Evolutionary conservation across 1,140 invertebrate genomes (phyloP).

Genomic region (Pogonus chalceus): DNA sequence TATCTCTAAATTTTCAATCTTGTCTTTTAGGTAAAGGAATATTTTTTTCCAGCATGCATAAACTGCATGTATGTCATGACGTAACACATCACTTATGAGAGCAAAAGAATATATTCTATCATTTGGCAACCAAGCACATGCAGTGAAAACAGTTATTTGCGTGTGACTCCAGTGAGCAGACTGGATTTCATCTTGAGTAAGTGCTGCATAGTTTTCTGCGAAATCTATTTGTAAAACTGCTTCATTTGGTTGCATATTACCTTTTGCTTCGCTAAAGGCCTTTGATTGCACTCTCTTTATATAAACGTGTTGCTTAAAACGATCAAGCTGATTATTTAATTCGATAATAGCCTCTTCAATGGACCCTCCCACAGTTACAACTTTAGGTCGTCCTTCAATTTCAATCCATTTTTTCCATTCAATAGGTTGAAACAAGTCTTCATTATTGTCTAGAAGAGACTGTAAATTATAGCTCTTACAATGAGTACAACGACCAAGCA

Average conservation of each 20-base stretch:
- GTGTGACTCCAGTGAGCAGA: constrained; percentile 7
- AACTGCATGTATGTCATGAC: no score
- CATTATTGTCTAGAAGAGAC: no score
- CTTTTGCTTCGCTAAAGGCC: not conserved
- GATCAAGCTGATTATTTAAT: not conserved
- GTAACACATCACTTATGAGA: not conserved
- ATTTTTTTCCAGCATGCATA: not conserved
- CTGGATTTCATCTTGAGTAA: constrained; percentile 13
- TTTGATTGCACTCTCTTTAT: constrained; percentile 5
- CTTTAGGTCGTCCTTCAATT: no score
- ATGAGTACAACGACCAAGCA: no score
- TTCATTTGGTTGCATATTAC: not conserved
- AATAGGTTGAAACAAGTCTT: no score
- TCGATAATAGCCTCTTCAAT: not conserved
- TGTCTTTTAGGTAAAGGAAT: not conserved
- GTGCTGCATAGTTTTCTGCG: constrained; percentile 8
- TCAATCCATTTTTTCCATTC: no score
- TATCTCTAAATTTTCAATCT: not conserved
- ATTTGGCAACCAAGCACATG: constrained; percentile 2
- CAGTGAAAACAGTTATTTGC: constrained; percentile 11
- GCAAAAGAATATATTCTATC: not conserved
- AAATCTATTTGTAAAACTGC: constrained; percentile 11
- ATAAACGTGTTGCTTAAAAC: not conserved
- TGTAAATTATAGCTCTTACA: no score
- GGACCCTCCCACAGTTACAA: no score